Evolutionary conservation across 1,140 invertebrate genomes (phyloP), one percentile per base, ranked within the genome.

Genomic region (Atta cephalotes): DNA sequence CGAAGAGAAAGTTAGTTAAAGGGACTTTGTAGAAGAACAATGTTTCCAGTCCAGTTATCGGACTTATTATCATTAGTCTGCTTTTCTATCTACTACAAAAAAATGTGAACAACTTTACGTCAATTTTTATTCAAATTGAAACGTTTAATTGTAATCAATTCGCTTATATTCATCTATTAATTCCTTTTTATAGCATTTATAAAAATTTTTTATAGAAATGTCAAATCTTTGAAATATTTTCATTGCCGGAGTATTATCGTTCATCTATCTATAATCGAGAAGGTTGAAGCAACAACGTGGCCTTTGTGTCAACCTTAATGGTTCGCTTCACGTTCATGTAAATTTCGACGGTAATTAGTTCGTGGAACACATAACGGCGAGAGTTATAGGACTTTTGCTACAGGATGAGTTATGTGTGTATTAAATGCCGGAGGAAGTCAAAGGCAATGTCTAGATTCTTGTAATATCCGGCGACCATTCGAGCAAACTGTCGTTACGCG

Each of bases 61-160:
- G 58, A 49, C 66, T 89, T 82, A 81, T 91, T 87, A 89, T 89
- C 74, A 91, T 90, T 76, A 86, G 65, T 62, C 63, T 28, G 51
- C 68, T 88, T 81, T 79, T 62, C 72, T n/a, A 84, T 65, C 28
- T 68, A 31, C 62, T 28, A 12, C 25, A 35, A 77, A 60, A 60
- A 77, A 49, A 49, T 56, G 45, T 35, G 62, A 39, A 39, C 6
- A 39, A 49, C 53, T 76, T 62, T 51, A 25, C 35, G n/a, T 3
- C 9, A n/a, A 18, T 63, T 63, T 31, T 49, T 80, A 31, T 35
- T 45, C n/a, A 21, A 35, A 28, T 62, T 6, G 18, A 45, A 49
- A 28, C 12, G 16, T 49, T 16, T n/a, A 63, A 68, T n/a, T 78
- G 25, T 28, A 71, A 81, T 71, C 21, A 39, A 71, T 25, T 31